These are phyloP conservation scores for Yasuhikotakia modesta DNA, from an alignment of 2,797 vertebrate genomes.

Conservation along the genomic window DNA sequence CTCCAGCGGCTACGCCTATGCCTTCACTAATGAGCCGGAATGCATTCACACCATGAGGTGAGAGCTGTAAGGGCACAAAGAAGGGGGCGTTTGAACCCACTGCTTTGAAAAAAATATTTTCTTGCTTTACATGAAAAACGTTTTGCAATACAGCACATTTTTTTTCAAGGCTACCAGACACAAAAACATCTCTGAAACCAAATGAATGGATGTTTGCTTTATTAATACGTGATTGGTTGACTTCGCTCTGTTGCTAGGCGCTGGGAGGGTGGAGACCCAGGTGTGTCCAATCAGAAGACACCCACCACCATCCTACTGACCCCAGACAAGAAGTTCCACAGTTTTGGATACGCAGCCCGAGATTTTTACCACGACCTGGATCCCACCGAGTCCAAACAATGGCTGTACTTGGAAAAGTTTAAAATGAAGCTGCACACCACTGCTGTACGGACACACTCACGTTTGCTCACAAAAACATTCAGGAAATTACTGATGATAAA, in stretches of 20 bases:
- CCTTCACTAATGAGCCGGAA: conserved; percentile 95
- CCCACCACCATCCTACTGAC: conserved; percentile 95
- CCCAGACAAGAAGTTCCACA: conserved; percentile 96
- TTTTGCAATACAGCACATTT: neutral
- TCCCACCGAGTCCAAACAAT: conserved; percentile 93
- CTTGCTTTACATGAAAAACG: too few relatives aligned
- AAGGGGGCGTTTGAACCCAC: neutral
- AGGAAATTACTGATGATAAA: conserved; percentile 14
- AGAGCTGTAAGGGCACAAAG: conserved; percentile 50
- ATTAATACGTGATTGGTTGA: neutral
- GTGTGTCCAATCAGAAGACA: conserved; percentile 97
- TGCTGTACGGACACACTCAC: conserved; percentile 61
- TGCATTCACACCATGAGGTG: conserved; percentile 99
- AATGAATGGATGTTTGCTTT: neutral
- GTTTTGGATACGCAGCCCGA: conserved; percentile 94
- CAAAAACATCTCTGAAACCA: too few relatives aligned
- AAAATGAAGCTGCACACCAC: conserved; percentile 99
- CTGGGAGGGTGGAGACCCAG: conserved; percentile 98
- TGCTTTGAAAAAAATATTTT: too few relatives aligned
- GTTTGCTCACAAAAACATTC: conserved; percentile 3
- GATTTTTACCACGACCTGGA: conserved; percentile 98
- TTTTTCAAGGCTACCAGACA: too few relatives aligned
- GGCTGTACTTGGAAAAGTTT: conserved; percentile 98
- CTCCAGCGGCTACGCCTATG: conserved; percentile 96
- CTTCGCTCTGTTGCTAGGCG: conserved; percentile 76